Conservation (phyloP, 2,888 invertebrate species). For the Mesorhabditis sp. region DNA sequence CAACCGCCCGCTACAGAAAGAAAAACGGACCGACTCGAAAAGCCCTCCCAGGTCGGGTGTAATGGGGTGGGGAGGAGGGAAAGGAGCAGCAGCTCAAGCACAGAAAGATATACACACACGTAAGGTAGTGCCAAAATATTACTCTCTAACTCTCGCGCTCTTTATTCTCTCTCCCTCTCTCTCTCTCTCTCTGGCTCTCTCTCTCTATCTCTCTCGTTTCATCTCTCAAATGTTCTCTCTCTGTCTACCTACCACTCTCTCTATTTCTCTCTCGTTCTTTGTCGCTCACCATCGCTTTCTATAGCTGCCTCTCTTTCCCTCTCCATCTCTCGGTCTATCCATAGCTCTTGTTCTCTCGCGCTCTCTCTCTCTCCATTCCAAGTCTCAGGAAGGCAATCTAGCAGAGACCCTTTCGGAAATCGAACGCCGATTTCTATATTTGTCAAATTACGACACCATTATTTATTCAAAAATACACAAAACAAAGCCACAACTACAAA, state of each 20-base stretch:
- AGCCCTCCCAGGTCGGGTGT: background rate
- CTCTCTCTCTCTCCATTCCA: no score
- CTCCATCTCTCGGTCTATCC: no score
- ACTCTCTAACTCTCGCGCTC: slow-evolving; percentile 7
- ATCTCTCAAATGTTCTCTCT: slow-evolving; percentile 7
- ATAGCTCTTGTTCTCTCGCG: background rate
- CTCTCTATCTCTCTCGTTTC: slow-evolving; percentile 9
- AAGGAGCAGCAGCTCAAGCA: slow-evolving; percentile 6
- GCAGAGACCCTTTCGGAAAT: no score
- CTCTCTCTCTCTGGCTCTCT: no score
- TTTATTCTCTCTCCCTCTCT: slow-evolving; percentile 10
- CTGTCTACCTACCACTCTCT: slow-evolving; percentile 11
- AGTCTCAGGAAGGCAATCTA: no score
- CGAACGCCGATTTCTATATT: no score
- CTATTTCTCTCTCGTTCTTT: background rate
- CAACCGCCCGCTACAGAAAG: slow-evolving; percentile 17
- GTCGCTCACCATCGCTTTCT: slow-evolving; percentile 8
- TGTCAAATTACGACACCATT: no score
- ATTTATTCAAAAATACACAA: no score
- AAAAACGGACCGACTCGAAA: slow-evolving; percentile 12
- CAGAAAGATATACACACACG: slow-evolving; percentile 8
- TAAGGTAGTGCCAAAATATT: no score
- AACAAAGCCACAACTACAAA: no score
- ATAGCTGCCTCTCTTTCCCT: background rate
- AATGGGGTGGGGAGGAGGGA: background rate